Evolutionary conservation across 2,888 invertebrate species (phyloP), one percentile per base, ranked within the genome.

Genomic region (Subacronicta megacephala): DNA sequence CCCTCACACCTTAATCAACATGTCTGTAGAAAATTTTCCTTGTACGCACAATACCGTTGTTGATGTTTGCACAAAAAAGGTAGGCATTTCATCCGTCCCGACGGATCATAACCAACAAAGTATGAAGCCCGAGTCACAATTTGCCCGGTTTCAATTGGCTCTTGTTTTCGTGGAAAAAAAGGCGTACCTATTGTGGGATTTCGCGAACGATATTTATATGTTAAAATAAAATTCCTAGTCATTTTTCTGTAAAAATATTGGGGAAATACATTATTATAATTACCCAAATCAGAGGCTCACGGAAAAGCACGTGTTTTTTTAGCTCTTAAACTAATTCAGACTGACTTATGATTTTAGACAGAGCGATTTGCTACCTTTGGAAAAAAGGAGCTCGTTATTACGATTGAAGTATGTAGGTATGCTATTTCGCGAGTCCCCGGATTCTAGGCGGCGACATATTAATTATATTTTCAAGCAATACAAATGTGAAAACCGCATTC

Each of bases 31-130:
- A 64, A 75, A 78, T 68, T 65, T 72, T 67, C 60, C 78, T 72
- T 67, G 55, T 56, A 63, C 62, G 71, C 51, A 70, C 61, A 71
- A 70, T 74, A 71, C 75, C 70, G 53, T 72, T 78, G 72, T 75
- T 77, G 74, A 74, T 77, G 77, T 82, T 82, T 74, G 75, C 70
- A 68, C 72, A 76, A 78, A 81, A 80, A 82, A 80, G 72, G 67
- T 77, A 80, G 72, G 67, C 76, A 78, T 78, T 79, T 81, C 75
- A 77, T 71, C 65, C 76, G 54, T 56, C 65, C 67, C 71, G 38
- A 37, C 50, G 77, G 76, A 77, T 78, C 78, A 74, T 80, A 77
- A 72, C 68, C 57, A 45, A 60, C 62, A 41, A 68, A 63, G 67
- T 75, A 72, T 71, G 67, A 45, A 58, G 58, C 66, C 52, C 57